Evolutionary conservation across 2,113 vertebrate genomes (phyloP).

Genomic region (Tetrao urogallus): DNA sequence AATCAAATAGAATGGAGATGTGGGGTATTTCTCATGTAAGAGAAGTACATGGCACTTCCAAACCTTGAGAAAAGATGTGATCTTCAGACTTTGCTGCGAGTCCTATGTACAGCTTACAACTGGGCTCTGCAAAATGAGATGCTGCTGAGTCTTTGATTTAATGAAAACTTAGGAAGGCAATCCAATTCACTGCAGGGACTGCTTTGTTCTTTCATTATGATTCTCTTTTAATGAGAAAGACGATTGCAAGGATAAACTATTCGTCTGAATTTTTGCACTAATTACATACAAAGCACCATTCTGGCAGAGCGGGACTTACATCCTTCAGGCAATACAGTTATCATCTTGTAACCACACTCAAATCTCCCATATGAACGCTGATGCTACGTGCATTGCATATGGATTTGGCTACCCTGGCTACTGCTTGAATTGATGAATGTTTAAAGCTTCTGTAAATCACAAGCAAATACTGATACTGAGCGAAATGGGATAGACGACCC

Average conservation of each 20-base stretch:
- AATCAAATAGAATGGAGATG: not conserved
- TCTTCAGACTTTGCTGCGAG: not conserved
- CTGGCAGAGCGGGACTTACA: constrained; percentile 75
- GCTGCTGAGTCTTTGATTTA: constrained; percentile 70
- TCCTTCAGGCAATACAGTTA: constrained; percentile 79
- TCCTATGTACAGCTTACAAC: constrained; percentile 34
- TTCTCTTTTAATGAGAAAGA: constrained; percentile 79
- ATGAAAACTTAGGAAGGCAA: constrained; percentile 73
- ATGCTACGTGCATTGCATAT: constrained; percentile 73
- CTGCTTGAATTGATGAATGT: constrained; percentile 69
- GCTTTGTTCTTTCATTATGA: constrained; percentile 75
- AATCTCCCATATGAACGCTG: constrained; percentile 56
- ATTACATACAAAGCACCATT: constrained; percentile 78
- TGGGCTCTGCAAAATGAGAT: constrained; percentile 41
- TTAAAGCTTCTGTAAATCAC: constrained; percentile 76
- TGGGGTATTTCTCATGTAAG: not conserved
- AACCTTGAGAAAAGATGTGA: not conserved
- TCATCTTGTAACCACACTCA: constrained; percentile 81
- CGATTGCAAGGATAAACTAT: constrained; percentile 74
- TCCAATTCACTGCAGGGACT: constrained; percentile 70
- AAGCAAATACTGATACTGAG: constrained; percentile 46
- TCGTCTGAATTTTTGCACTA: constrained; percentile 78
- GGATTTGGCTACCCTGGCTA: constrained; percentile 60
- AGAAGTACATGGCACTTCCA: constrained; percentile 10
- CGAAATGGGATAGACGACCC: constrained; percentile 29